These are phyloP conservation scores for Netelia inedita DNA, from an alignment of 2,888 invertebrate genomes.

Conservation along the genomic window DNA sequence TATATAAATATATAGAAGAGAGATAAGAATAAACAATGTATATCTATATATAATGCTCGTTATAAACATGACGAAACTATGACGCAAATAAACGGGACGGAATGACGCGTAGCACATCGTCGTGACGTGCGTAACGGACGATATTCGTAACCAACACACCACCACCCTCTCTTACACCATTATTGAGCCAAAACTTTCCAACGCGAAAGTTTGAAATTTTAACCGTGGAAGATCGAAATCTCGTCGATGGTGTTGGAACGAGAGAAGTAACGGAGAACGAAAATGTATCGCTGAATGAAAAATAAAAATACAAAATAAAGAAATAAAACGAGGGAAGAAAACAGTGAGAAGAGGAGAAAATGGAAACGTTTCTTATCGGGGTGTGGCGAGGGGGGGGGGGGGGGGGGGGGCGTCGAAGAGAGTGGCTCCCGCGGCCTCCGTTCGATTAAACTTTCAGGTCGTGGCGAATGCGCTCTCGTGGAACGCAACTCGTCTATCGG, in stretches of 20 bases:
- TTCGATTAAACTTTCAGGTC: constrained; percentile 62
- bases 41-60: neutral
- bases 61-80: neutral
- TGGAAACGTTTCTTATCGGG: constrained; percentile 59
- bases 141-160: neutral
- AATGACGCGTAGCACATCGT: neutral
- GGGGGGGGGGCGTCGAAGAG: constrained; percentile 10
- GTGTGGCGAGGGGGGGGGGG: too few relatives aligned
- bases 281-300: neutral
- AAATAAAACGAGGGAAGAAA: neutral
- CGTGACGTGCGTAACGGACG: neutral
- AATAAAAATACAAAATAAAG: constrained; percentile 1
- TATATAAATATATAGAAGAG: neutral
- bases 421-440: constrained; percentile 50
- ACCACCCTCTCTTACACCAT: neutral
- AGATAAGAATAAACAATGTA: neutral
- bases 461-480: constrained; percentile 26
- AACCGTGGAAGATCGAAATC: neutral
- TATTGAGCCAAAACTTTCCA: neutral
- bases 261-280: neutral
- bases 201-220: neutral
- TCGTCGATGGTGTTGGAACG: neutral
- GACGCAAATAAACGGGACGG: neutral
- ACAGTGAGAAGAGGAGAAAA: constrained; percentile 7
- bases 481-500: constrained; percentile 12